Percentiles rank a stretch among this genome's conserved stretches.
Evolutionary conservation across 2,888 invertebrate species (phyloP).

Genomic region (Ferrisia virgata): DNA sequence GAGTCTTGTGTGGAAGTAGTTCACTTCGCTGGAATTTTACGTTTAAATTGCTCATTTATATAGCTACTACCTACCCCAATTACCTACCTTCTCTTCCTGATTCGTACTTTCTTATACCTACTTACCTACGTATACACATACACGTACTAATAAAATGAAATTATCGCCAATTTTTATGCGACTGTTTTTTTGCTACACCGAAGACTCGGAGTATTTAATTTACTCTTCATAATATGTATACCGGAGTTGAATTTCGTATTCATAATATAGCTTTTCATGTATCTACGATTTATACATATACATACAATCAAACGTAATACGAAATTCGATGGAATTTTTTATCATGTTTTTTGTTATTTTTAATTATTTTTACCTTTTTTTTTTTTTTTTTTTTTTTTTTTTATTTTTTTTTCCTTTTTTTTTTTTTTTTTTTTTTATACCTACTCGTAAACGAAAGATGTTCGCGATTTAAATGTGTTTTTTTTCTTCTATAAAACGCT

Average conservation of each 20-base stretch:
- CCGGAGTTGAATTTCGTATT: slow-evolving; percentile 11
- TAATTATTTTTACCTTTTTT: not conserved
- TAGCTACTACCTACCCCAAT: not conserved
- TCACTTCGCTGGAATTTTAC: not conserved
- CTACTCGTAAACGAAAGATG: slow-evolving; percentile 12
- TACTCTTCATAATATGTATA: not conserved
- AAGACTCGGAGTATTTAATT: not conserved
- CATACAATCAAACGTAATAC: slow-evolving; percentile 5
- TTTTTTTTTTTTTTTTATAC: not conserved
- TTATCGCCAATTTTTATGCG: slow-evolving; percentile 15
- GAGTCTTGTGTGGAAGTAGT: not conserved
- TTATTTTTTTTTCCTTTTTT: not conserved
- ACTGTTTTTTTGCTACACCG: slow-evolving; percentile 8
- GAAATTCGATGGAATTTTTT: not conserved
- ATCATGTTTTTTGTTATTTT: not conserved
- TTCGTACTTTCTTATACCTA: not conserved
- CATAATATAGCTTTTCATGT: slow-evolving; percentile 5
- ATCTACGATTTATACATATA: not conserved
- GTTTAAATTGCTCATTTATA: slow-evolving; percentile 3
- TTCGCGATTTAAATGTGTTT: not conserved
- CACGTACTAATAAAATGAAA: not conserved
- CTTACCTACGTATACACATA: no score
- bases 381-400: not conserved
- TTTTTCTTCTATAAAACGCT: not conserved
- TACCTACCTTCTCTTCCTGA: not conserved